Conservation (phyloP, 2,888 invertebrate species). For the Erynnis tages region DNA sequence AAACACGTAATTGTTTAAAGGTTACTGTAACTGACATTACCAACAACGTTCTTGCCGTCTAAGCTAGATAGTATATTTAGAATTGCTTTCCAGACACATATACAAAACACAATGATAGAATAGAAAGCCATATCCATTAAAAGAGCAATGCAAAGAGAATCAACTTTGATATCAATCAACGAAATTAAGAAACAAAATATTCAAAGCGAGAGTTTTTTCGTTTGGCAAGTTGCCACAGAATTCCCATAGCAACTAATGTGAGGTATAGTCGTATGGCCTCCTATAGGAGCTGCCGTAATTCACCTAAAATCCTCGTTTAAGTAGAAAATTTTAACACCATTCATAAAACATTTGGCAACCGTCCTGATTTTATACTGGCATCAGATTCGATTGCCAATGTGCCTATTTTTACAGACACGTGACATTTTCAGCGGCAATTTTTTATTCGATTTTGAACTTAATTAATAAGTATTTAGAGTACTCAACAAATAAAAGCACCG, state of each 20-base stretch:
- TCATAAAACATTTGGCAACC: constrained; percentile 36
- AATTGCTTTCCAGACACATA: too few species aligned
- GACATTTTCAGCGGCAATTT: constrained; percentile 32
- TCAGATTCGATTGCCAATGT: constrained; percentile 35
- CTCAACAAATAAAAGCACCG: too few species aligned
- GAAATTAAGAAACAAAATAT: not conserved
- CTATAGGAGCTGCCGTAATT: constrained; percentile 1
- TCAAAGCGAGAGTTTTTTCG: not conserved
- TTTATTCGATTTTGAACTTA: constrained; percentile 4
- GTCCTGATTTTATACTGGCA: constrained; percentile 29
- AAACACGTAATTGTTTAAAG: too few species aligned
- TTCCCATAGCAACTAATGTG: not conserved
- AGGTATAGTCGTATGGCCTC: not conserved
- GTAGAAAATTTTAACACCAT: constrained; percentile 15
- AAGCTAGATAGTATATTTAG: too few species aligned
- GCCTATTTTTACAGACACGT: constrained; percentile 39
- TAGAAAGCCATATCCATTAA: not conserved
- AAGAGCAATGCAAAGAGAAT: not conserved
- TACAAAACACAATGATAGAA: too few species aligned
- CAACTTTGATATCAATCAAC: not conserved
- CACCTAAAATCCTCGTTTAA: not conserved
- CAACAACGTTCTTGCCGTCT: too few species aligned
- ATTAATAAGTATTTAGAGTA: not conserved
- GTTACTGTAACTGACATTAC: too few species aligned
- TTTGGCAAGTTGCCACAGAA: not conserved